Evolutionary conservation across 2,797 vertebrate genomes (phyloP).

Genomic region (Cossypha dichroa): DNA sequence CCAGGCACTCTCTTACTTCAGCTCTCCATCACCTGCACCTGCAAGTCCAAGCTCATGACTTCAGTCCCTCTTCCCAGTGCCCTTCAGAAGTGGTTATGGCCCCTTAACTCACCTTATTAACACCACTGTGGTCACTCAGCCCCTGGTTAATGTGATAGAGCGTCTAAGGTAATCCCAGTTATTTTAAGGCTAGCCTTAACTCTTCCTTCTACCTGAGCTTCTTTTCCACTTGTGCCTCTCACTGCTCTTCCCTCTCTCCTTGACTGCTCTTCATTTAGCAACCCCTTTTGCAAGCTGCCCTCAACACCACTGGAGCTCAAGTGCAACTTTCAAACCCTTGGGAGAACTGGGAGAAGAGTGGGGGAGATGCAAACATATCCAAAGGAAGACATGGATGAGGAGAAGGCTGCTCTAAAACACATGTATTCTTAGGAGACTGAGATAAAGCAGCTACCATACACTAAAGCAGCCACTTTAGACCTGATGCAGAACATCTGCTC

Average conservation of each 20-base stretch:
- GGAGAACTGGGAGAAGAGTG: background rate
- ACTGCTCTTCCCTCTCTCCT: background rate
- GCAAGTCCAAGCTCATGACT: background rate
- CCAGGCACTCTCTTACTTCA: background rate
- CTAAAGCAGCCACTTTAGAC: background rate
- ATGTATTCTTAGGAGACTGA: background rate
- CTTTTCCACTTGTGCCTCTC: background rate
- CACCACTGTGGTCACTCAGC: background rate
- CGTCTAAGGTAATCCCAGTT: background rate
- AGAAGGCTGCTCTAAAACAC: slow-evolving; percentile 21
- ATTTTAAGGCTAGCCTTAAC: background rate
- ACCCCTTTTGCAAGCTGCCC: background rate
- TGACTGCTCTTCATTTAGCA: background rate
- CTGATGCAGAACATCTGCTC: slow-evolving; percentile 27
- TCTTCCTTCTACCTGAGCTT: background rate
- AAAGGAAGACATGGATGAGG: background rate
- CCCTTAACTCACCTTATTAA: background rate
- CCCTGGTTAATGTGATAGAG: background rate
- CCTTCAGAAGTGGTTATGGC: background rate
- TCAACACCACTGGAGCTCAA: background rate
- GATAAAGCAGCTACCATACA: slow-evolving; percentile 14
- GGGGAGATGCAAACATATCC: background rate
- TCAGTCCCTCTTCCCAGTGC: background rate
- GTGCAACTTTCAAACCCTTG: background rate
- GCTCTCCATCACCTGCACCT: background rate